Evolutionary conservation across 2,113 vertebrate species (phyloP).

Genomic region (Butorides virescens): DNA sequence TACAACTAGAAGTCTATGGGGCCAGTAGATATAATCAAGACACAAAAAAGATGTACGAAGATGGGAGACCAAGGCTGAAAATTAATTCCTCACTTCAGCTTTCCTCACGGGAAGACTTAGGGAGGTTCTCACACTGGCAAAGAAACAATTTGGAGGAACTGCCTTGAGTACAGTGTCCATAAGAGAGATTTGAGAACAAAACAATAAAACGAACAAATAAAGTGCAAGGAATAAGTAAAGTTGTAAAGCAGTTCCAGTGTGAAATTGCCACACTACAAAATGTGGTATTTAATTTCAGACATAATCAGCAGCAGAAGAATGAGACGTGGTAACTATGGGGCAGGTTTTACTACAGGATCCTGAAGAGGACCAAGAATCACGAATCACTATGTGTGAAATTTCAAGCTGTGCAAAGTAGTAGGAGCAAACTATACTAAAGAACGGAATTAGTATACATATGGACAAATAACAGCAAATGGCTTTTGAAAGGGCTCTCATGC

Average conservation of each 20-base stretch:
- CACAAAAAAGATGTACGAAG: background rate
- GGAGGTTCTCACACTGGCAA: background rate
- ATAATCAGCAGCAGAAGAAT: background rate
- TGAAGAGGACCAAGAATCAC: background rate
- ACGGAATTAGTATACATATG: background rate
- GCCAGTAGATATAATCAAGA: background rate
- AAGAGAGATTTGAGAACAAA: background rate
- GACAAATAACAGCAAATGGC: background rate
- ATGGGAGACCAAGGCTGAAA: background rate
- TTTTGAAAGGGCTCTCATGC: background rate
- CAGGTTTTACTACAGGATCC: background rate
- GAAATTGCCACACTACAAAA: background rate
- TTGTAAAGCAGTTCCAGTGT: background rate
- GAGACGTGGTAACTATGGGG: background rate
- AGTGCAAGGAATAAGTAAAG: background rate
- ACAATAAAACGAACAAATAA: background rate
- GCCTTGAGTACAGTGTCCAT: background rate
- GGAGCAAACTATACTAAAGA: background rate
- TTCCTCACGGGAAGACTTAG: background rate
- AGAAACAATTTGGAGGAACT: background rate
- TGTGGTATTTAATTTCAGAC: background rate
- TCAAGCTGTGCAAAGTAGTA: background rate
- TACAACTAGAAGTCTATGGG: background rate
- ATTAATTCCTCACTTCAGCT: background rate
- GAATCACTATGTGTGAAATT: background rate